Conservation (phyloP, 2,797 vertebrate genomes). For the Centropyge bicolor region DNA sequence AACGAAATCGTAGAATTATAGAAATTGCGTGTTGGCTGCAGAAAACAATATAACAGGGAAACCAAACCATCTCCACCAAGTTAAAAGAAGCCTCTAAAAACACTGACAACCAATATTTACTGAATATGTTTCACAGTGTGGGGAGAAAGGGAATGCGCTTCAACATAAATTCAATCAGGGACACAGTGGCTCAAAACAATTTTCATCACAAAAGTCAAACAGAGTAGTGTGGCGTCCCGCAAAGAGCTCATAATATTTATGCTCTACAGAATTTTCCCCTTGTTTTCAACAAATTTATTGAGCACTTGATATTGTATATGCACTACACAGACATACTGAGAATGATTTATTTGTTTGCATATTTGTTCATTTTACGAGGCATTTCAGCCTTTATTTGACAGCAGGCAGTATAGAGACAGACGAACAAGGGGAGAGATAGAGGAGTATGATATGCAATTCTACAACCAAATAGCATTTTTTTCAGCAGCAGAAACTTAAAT, state of each 20-base stretch:
- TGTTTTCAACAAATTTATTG: background rate
- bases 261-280: background rate
- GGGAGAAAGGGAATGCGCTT: background rate
- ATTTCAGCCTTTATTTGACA: background rate
- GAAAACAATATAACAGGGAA: background rate
- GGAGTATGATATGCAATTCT: no score
- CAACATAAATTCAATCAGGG: background rate
- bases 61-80: no score
- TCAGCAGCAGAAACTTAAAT: background rate
- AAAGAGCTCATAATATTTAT: background rate
- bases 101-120: background rate
- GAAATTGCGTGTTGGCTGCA: background rate
- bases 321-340: background rate
- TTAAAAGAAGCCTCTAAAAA: background rate
- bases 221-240: background rate
- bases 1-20: no score
- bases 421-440: background rate
- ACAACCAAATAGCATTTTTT: background rate
- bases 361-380: background rate
- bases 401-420: background rate
- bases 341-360: no score
- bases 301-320: background rate
- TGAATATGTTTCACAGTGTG: background rate
- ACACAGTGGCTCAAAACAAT: background rate
- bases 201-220: constrained; percentile 1